These are phyloP conservation scores for Aplidium turbinatum DNA, from an alignment of 23 tunicate species.

Conservation along the genomic window DNA sequence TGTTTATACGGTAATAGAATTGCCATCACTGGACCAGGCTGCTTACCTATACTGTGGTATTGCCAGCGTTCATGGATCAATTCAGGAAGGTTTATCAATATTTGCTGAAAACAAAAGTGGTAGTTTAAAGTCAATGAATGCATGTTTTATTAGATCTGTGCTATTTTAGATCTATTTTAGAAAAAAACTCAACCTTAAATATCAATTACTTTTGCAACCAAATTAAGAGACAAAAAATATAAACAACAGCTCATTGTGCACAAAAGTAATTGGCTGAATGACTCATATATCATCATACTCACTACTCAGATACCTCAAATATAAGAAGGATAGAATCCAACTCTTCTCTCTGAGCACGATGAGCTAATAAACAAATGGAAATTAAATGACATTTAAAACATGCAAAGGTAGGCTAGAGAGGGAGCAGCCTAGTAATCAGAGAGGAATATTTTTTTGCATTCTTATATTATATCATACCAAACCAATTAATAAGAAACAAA, in stretches of 20 bases:
- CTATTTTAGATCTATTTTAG: not conserved
- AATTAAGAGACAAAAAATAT: too few species aligned
- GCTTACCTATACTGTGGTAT: slow-evolving; percentile 88
- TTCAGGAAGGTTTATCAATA: slow-evolving; percentile 69
- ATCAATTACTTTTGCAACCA: too few species aligned
- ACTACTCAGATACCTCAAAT: slow-evolving; percentile 94
- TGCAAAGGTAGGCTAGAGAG: too few species aligned
- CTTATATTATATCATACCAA: not conserved
- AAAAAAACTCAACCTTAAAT: not conserved
- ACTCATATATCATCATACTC: too few species aligned
- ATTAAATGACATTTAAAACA: not conserved
- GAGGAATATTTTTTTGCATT: not conserved
- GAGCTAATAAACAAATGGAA: slow-evolving; percentile 43
- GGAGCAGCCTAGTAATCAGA: too few species aligned
- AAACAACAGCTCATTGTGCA: too few species aligned
- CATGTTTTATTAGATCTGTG: not conserved
- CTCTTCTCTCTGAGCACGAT: slow-evolving; percentile 94
- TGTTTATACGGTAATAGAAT: too few species aligned
- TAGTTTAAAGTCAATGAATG: too few species aligned
- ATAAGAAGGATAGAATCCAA: slow-evolving; percentile 73
- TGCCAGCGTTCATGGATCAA: slow-evolving; percentile 85
- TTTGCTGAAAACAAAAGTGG: slow-evolving; percentile 61
- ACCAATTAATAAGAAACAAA: too few species aligned
- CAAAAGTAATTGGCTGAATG: too few species aligned
- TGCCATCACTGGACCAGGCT: too few species aligned